Conservation (phyloP, 23 tunicate genomes). For the Corella eumyota region DNA sequence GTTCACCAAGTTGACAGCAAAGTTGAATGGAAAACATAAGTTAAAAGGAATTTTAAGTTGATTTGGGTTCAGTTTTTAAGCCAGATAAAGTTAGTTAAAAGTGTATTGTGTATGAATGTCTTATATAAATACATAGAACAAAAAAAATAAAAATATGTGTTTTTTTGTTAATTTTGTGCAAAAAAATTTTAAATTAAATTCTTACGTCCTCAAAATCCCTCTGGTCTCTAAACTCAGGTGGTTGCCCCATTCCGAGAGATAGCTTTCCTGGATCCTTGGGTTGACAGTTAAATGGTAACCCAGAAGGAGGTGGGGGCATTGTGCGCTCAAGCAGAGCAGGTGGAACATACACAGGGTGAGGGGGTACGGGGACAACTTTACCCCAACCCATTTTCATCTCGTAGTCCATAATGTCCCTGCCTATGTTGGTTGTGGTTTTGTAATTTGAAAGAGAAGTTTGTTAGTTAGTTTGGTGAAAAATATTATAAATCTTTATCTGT, state of each 20-base stretch:
- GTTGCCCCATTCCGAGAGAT: slow-evolving; percentile 53
- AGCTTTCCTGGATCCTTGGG: slow-evolving; percentile 60
- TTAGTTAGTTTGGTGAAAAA: no score
- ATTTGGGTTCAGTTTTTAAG: no score
- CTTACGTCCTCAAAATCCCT: slow-evolving; percentile 87
- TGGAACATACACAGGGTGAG: slow-evolving; percentile 91
- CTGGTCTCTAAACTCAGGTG: slow-evolving; percentile 66
- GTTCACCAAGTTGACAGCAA: slow-evolving; percentile 13
- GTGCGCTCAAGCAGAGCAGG: slow-evolving; percentile 69
- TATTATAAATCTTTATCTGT: not conserved
- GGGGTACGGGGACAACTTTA: slow-evolving; percentile 83
- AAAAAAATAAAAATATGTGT: no score
- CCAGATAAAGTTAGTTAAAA: no score
- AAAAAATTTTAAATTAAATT: not conserved
- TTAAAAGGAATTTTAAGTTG: slow-evolving; percentile 16
- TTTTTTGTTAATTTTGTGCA: no score
- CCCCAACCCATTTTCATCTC: slow-evolving; percentile 99
- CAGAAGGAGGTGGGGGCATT: slow-evolving; percentile 92
- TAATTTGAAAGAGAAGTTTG: no score
- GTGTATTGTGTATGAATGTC: no score
- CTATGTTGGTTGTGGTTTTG: no score
- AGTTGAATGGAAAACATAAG: slow-evolving; percentile 39
- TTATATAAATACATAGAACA: no score
- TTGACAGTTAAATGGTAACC: slow-evolving; percentile 88
- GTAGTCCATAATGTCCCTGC: slow-evolving; percentile 48